Conservation (phyloP, 2,888 invertebrate species). For the Scaptodrosophila latifasciaeformis region DNA sequence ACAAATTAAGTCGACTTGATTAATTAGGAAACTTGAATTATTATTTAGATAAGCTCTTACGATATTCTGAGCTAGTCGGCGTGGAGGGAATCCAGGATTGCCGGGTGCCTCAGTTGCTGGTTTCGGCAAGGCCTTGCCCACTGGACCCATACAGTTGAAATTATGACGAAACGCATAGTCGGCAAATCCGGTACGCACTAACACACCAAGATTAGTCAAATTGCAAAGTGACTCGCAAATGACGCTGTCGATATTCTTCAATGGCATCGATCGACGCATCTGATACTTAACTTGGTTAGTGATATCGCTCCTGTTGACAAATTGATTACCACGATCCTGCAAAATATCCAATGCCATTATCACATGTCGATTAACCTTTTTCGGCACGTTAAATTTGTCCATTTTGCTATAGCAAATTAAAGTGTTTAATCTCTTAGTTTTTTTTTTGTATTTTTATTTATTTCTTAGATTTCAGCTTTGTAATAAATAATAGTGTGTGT, state of each 20-base stretch:
- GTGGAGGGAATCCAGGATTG: not conserved
- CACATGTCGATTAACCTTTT: slow-evolving; percentile 52
- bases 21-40: too few relatives aligned
- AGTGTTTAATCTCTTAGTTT: too few relatives aligned
- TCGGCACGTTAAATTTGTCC: slow-evolving; percentile 48
- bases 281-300: slow-evolving; percentile 32
- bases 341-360: slow-evolving; percentile 42
- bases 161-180: not conserved
- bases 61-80: not conserved
- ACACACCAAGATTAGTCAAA: slow-evolving; percentile 12
- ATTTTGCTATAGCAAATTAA: too few relatives aligned
- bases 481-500: too few relatives aligned
- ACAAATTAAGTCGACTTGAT: not conserved
- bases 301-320: slow-evolving; percentile 23
- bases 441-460: not conserved
- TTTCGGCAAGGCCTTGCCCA: not conserved
- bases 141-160: not conserved
- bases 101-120: not conserved
- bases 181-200: not conserved
- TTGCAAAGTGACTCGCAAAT: slow-evolving; percentile 46
- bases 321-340: slow-evolving; percentile 2
- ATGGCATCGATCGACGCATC: slow-evolving; percentile 31
- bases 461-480: too few relatives aligned
- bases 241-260: slow-evolving; percentile 21
- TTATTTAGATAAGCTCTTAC: not conserved